These are phyloP conservation scores for Tridacna crocea DNA, from an alignment of 2,888 invertebrate genomes.

Conservation along the genomic window DNA sequence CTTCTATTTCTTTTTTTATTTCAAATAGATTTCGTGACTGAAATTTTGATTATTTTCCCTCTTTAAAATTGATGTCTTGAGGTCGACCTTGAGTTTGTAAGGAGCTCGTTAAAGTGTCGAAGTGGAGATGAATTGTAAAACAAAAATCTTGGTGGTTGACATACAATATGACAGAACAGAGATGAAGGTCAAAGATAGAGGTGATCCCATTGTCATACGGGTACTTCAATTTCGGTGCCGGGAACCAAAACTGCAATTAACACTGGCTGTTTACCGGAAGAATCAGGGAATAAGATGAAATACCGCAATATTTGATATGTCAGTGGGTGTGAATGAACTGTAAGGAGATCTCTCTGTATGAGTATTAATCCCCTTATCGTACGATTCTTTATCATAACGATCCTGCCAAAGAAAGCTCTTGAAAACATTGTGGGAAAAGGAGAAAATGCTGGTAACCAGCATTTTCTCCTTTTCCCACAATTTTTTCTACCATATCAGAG, in stretches of 20 bases:
- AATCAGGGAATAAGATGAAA: conserved; percentile 6
- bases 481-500: too few relatives aligned
- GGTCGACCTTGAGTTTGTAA: background rate
- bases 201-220: conserved; percentile 28
- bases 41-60: too few relatives aligned
- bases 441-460: too few relatives aligned
- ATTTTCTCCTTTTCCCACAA: too few relatives aligned
- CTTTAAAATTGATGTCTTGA: too few relatives aligned
- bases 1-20: background rate
- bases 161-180: conserved; percentile 13
- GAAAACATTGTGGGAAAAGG: too few relatives aligned
- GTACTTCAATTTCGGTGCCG: conserved; percentile 7
- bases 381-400: too few relatives aligned
- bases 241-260: conserved; percentile 17
- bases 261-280: conserved; percentile 19
- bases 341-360: conserved; percentile 13
- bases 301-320: conserved; percentile 24
- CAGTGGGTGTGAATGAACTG: background rate
- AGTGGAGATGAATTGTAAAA: background rate
- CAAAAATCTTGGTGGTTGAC: background rate
- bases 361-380: background rate
- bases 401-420: too few relatives aligned
- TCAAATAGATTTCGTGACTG: background rate
- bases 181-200: conserved; percentile 22
- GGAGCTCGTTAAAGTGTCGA: background rate